Evolutionary conservation across 2,113 vertebrate species (phyloP), one percentile per base, ranked within the genome.

Genomic region (Sterrhoptilus dennistouni): DNA sequence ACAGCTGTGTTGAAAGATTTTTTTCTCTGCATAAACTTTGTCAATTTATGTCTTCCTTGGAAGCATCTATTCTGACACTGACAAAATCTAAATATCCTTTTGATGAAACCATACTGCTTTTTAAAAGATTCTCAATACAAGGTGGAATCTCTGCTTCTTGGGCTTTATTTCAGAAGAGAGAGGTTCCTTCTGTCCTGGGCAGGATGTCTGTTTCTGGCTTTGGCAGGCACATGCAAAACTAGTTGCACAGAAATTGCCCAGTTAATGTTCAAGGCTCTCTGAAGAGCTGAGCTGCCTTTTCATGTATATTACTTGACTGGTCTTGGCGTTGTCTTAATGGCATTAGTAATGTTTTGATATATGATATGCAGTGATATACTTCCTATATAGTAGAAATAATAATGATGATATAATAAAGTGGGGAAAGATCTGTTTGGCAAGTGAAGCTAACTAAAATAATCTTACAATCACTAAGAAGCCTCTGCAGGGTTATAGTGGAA

Each of bases 401-500:
- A 95, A 96, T 94, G 93, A 94, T 16, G n/a, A 91, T 93, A 85
- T 96, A 92, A 96, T 84, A 95, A 96, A 94, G 95, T 94, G 42
- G 70, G 44, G 94, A 93, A 92, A 95, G 69, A 97, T 96, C 56
- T 94, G 82, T 94, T 97, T 96, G 94, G 92, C 78, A 95, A 87
- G 45, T 17, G 70, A 95, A 89, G 40, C 78, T 96, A 95, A 96
- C 75, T 93, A 92, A 97, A 97, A 92, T 84, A 96, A 95, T 78
- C 85, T 92, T 89, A 68, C 95, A 96, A 90, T 66, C 87, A 84
- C 95, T 95, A 95, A 28, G 47, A 96, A 96, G 82, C 64, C 89
- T 94, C 76, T 72, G 23, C 52, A 87, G 61, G 85, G 72, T 83
- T 96, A 83, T 24, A 81, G 71, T 90, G 93, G 89, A 83, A 97